Base-by-base conservation (phyloP, 2,113 vertebrate genomes). In the Phalacrocorax pelagicus region DNA sequence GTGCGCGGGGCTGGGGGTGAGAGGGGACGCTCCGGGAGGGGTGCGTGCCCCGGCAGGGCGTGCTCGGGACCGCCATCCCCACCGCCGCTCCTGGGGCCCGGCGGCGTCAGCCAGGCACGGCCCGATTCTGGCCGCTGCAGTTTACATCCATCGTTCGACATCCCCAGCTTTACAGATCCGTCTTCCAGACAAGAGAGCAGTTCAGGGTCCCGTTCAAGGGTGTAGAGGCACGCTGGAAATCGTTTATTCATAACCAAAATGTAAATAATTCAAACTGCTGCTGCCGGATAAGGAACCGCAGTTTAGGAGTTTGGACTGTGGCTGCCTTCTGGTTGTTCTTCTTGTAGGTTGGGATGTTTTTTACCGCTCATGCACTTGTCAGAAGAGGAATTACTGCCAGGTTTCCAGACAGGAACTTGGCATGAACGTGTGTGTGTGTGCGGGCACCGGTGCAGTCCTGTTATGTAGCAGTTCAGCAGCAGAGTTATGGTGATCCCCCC, bases 41-140 rank as follows among this genome's bases (percentile, higher is more conserved):
- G 5, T 11, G 18, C 23, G 15, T 4, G 6, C 19, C 15, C 32
- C 3, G 0, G 20, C 1, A 10, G 21, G 15, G 4, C 40, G 58
- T 21, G 21, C 38, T 54, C 1, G 2, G 46, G 34, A 27, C 21
- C 0, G 0, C 22, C 5, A 0, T 17, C 32, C 38, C 40, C 5
- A 3, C 32, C 0, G 2, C 11, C 6, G 51, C 30, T 17, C n/a
- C 58, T 9, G 38, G 21, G 36, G 46, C 73, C 32, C 2, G 47
- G 57, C 0, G 2, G 9, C 6, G 3, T 30, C 47, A 10, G 30
- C 36, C 44, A 15, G 22, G 42, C 21, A 24, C 27, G 61, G 5
- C 36, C 20, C 52, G 44, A 8, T 6, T 49, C 29, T 52, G 49
- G 42, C 32, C 38, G 9, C 46, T 21, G 15, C 15, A 12, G 13